These are phyloP conservation scores for Leptogaster cylindrica DNA, from an alignment of 2,888 invertebrate species.

Conservation along the genomic window DNA sequence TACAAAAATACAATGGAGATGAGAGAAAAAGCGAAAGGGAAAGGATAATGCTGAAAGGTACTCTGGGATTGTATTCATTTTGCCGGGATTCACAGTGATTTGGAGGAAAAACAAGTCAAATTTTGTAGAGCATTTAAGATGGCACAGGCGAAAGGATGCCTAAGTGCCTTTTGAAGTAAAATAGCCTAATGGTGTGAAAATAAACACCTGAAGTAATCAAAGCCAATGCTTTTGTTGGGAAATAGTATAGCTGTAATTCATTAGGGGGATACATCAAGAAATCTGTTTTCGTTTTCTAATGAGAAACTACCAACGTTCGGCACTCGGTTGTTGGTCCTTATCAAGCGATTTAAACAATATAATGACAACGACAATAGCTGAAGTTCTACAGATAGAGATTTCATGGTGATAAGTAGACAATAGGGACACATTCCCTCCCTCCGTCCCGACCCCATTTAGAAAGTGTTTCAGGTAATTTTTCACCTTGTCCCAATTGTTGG, in stretches of 20 bases:
- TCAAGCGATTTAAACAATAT: constrained; percentile 1
- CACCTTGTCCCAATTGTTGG: not conserved
- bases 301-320: not conserved
- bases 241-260: not conserved
- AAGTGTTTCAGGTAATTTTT: not conserved
- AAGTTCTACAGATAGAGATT: constrained; percentile 2
- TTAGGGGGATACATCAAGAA: not conserved
- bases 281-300: not conserved
- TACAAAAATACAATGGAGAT: too few relatives aligned
- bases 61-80: too few relatives aligned
- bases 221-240: not conserved
- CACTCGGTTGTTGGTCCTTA: not conserved
- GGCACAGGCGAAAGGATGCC: not conserved
- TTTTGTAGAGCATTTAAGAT: too few relatives aligned
- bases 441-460: too few relatives aligned
- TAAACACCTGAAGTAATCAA: not conserved
- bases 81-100: too few relatives aligned
- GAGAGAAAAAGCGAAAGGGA: too few relatives aligned
- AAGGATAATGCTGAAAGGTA: too few relatives aligned
- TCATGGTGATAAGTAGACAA: not conserved
- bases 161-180: constrained; percentile 7
- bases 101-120: too few relatives aligned
- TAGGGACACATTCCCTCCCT: too few relatives aligned
- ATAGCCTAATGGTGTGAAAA: not conserved
- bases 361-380: constrained; percentile 1